These are phyloP conservation scores for Leptoclinus maculatus DNA, from an alignment of 2,797 vertebrate genomes.

Conservation along the genomic window DNA sequence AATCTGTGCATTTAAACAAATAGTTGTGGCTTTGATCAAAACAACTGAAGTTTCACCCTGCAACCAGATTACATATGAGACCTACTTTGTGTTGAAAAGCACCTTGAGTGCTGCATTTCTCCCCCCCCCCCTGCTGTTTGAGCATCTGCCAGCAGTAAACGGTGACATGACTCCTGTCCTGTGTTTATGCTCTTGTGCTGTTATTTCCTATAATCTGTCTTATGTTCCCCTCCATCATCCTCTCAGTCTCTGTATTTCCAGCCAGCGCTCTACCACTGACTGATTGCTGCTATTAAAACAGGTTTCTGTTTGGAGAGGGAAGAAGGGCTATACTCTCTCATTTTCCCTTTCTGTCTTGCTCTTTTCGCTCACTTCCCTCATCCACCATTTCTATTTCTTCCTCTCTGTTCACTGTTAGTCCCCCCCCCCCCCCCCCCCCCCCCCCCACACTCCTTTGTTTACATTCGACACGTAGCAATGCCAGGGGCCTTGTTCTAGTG, in stretches of 20 bases:
- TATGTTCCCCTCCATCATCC: conserved; percentile 42
- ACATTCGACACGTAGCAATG: neutral
- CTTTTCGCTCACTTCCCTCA: conserved; percentile 12
- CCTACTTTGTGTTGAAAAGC: neutral
- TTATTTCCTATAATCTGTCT: conserved; percentile 65
- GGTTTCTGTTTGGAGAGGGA: conserved; percentile 22
- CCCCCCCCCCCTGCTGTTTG: neutral
- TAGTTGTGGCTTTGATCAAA: neutral
- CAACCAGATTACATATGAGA: neutral
- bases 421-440: too few species aligned
- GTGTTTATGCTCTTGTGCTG: conserved; percentile 50
- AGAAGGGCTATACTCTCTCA: conserved; percentile 8
- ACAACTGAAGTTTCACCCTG: neutral
- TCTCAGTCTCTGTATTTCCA: conserved; percentile 45
- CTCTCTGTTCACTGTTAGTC: neutral
- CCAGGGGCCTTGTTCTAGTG: neutral
- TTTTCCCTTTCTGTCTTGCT: conserved; percentile 17
- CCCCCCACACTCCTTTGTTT: neutral
- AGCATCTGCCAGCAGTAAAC: conserved; percentile 48
- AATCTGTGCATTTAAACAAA: conserved; percentile 20
- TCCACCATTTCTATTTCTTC: neutral
- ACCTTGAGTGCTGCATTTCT: neutral
- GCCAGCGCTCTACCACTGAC: conserved; percentile 43
- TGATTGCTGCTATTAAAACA: conserved; percentile 62
- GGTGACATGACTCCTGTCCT: conserved; percentile 44